Evolutionary conservation across 92 coral and sea anemone genomes (phyloP).

Genomic region (Epizoanthus rinbou): DNA sequence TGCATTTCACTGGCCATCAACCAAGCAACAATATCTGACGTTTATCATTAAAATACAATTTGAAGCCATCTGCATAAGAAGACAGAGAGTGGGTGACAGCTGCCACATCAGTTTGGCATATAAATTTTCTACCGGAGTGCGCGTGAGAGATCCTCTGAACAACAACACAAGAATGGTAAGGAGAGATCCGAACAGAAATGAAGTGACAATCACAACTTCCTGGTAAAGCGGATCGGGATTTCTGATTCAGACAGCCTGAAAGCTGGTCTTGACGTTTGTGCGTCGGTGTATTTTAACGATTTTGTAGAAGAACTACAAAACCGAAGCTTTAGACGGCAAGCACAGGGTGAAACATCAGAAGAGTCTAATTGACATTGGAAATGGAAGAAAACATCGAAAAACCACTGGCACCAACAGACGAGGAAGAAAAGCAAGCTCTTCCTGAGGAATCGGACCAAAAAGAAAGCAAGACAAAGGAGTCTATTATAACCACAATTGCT

Average conservation of each 20-base stretch:
- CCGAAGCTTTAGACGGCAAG: not conserved
- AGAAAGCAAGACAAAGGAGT: conserved; percentile 10
- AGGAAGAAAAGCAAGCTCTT: conserved; percentile 17
- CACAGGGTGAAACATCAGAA: not conserved
- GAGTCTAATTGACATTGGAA: not conserved
- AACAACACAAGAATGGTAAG: too few species aligned
- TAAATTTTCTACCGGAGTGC: too few species aligned
- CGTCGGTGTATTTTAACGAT: too few species aligned
- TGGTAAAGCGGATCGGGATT: too few species aligned
- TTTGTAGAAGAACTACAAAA: too few species aligned
- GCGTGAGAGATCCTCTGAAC: too few species aligned
- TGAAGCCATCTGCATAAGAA: not conserved
- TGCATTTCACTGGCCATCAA: not conserved
- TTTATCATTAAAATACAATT: not conserved
- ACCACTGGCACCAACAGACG: not conserved
- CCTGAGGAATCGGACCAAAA: conserved; percentile 15
- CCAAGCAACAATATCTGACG: not conserved
- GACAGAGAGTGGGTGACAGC: not conserved
- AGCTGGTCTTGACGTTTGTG: too few species aligned
- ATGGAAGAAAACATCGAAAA: conserved; percentile 22
- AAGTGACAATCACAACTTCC: too few species aligned
- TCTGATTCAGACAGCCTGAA: too few species aligned
- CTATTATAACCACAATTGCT: conserved; percentile 51
- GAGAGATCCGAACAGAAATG: too few species aligned
- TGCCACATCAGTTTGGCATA: too few species aligned